These are phyloP conservation scores for Tipula unca DNA, from an alignment of 2,888 invertebrate genomes.

Conservation along the genomic window DNA sequence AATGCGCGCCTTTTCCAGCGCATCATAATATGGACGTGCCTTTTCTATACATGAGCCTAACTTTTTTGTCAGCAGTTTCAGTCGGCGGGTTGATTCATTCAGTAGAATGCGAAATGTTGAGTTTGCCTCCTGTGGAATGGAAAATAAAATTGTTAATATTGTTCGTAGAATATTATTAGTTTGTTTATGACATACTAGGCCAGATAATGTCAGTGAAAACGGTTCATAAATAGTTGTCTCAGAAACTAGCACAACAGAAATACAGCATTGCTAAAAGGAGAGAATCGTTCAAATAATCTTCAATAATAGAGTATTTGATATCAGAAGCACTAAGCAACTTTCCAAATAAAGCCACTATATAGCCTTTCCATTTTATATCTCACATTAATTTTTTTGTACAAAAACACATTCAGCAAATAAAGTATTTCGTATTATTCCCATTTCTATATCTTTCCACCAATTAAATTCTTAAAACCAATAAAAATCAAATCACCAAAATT, in stretches of 20 bases:
- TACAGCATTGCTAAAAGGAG: no score
- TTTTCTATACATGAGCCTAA: slow-evolving; percentile 79
- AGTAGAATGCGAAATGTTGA: slow-evolving; percentile 81
- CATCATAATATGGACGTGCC: slow-evolving; percentile 84
- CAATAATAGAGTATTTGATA: no score
- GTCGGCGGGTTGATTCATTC: slow-evolving; percentile 73
- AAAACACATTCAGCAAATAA: no score
- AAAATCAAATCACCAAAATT: not conserved
- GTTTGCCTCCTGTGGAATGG: slow-evolving; percentile 91
- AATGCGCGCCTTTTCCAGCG: slow-evolving; percentile 63
- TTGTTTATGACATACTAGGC: no score
- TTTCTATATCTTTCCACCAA: not conserved
- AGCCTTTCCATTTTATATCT: not conserved
- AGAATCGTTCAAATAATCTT: no score
- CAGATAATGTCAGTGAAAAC: no score
- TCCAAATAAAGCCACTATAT: no score
- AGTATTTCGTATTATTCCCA: not conserved
- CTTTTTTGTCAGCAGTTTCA: slow-evolving; percentile 72
- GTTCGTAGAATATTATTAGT: no score
- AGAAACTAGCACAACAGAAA: no score
- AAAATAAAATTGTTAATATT: no score
- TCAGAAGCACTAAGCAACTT: no score
- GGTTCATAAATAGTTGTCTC: no score
- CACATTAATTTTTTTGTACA: not conserved
- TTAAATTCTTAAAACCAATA: not conserved